phyloP scores from a whole-genome alignment of 2,113 vertebrate species.

The Eurypyga helias region DNA sequence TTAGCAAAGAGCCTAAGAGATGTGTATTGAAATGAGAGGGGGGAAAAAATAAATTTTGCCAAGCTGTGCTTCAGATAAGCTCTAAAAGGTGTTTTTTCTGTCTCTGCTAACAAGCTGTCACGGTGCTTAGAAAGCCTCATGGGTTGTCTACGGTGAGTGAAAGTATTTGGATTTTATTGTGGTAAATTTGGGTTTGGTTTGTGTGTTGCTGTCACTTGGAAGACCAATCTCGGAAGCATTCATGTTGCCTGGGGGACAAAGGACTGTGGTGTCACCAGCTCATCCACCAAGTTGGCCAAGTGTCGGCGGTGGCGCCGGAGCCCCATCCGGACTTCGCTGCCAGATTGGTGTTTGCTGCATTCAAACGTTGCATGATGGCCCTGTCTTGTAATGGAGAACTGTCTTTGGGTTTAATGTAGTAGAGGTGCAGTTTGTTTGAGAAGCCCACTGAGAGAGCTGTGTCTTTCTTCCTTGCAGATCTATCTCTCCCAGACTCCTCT shows the following conservation, averaged over 20 bases:
- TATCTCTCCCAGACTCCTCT: conserved; percentile 90
- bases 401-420: background rate
- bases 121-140: conserved; percentile 57
- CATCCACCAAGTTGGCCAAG: conserved; percentile 13
- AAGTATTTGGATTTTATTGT: conserved; percentile 36
- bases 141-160: conserved; percentile 63
- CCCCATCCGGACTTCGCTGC: background rate
- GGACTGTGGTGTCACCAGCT: conserved; percentile 16
- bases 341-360: background rate
- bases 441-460: conserved; percentile 1
- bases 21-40: background rate
- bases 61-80: conserved; percentile 46
- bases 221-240: background rate
- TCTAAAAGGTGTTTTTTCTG: conserved; percentile 71
- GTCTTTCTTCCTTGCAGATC: conserved; percentile 75
- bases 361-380: conserved; percentile 1
- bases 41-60: background rate
- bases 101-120: conserved; percentile 70
- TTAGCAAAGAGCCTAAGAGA: background rate
- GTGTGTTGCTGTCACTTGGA: conserved; percentile 35
- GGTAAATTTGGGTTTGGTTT: background rate
- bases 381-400: background rate
- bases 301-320: background rate
- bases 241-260: background rate
- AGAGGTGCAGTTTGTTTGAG: background rate